phyloP scores from a whole-genome alignment of 1,140 invertebrate genomes.

The Drosophila sulfurigaster region DNA sequence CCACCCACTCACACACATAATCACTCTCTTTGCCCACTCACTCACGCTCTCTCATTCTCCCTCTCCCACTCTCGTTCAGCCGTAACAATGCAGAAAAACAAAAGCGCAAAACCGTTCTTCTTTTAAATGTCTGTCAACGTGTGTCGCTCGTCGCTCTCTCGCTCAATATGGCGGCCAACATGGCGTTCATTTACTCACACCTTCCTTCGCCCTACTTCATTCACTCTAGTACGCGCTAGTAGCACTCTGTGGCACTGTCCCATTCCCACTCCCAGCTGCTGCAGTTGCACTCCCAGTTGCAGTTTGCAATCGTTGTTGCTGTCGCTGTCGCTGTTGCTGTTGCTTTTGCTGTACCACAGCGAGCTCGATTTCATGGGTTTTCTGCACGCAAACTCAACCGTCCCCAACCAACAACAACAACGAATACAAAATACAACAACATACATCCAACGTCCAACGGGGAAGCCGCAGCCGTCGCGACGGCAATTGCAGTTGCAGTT shows the following conservation, averaged over 20 bases:
- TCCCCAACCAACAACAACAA: slow-evolving; percentile 5
- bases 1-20: background rate
- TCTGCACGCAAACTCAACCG: slow-evolving; percentile 67
- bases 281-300: slow-evolving; percentile 9
- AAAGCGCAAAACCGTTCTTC: slow-evolving; percentile 72
- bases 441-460: slow-evolving; percentile 53
- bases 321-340: background rate
- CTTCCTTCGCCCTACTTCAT: slow-evolving; percentile 27
- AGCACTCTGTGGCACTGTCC: slow-evolving; percentile 32
- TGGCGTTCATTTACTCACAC: slow-evolving; percentile 81
- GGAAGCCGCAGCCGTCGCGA: slow-evolving; percentile 71
- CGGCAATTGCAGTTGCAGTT: slow-evolving; percentile 49
- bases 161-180: slow-evolving; percentile 81
- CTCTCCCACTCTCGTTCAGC: slow-evolving; percentile 42
- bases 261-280: slow-evolving; percentile 15
- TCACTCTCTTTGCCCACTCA: background rate
- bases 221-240: slow-evolving; percentile 30
- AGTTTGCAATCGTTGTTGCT: background rate
- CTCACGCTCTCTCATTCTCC: background rate
- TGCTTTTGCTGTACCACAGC: slow-evolving; percentile 9
- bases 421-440: slow-evolving; percentile 17
- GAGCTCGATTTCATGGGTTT: slow-evolving; percentile 76
- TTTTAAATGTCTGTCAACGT: slow-evolving; percentile 77
- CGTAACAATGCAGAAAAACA: slow-evolving; percentile 65
- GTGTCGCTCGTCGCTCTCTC: slow-evolving; percentile 51